Conservation (phyloP, 2,888 invertebrate species). For the Pachydiplax longipennis region DNA sequence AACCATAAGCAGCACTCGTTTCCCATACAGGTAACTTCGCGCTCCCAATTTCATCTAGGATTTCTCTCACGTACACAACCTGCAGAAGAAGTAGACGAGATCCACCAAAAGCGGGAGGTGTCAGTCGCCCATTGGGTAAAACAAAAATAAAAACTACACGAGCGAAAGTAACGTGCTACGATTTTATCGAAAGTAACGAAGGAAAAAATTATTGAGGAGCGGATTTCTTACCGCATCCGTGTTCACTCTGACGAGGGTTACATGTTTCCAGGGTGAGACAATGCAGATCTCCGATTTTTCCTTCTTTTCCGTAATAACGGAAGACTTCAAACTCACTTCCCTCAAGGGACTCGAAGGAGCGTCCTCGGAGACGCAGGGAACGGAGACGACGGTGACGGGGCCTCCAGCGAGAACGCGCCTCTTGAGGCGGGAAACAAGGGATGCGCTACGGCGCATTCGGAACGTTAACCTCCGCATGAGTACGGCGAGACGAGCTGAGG, state of each 20-base stretch:
- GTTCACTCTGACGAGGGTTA: constrained; percentile 27
- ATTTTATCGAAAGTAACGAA: background rate
- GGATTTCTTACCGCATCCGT: constrained; percentile 7
- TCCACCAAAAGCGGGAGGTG: background rate
- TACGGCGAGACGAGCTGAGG: constrained; percentile 34
- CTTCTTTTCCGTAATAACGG: background rate
- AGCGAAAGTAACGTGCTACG: background rate
- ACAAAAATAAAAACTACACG: too few species aligned
- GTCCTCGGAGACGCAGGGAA: background rate
- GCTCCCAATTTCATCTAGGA: constrained; percentile 1
- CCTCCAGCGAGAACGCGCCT: background rate
- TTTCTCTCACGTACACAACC: background rate
- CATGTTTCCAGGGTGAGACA: constrained; percentile 17
- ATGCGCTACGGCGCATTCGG: background rate
- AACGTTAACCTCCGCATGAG: constrained; percentile 25
- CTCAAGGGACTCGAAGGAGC: background rate
- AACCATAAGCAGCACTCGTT: background rate
- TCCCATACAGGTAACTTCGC: background rate
- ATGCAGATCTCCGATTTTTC: background rate
- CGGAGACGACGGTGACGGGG: background rate
- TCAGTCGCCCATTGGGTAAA: background rate
- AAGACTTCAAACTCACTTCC: background rate
- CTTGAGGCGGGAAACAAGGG: background rate
- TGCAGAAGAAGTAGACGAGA: background rate
- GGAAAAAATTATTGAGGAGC: background rate